phyloP scores from a whole-genome alignment of 2,888 invertebrate species.

The Sinhomidia bicolor region DNA sequence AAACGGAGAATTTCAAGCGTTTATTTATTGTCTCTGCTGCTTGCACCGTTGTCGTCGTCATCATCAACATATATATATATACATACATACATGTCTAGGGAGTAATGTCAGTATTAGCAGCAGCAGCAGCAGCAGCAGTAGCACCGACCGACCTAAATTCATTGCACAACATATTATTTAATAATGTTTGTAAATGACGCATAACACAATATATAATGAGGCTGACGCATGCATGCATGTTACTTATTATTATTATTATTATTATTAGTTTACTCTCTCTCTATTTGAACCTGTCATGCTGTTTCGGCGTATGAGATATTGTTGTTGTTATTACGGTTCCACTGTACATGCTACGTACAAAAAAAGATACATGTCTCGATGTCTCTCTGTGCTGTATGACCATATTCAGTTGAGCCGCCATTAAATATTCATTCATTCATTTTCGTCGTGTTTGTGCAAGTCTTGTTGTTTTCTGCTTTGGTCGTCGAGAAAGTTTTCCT shows the following conservation, averaged over 20 bases:
- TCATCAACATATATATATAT: too few relatives aligned
- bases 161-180: not conserved
- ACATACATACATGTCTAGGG: too few relatives aligned
- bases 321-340: too few relatives aligned
- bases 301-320: too few relatives aligned
- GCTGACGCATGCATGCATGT: constrained; percentile 31
- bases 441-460: constrained; percentile 4
- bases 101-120: too few relatives aligned
- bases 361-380: not conserved
- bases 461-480: not conserved
- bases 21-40: too few relatives aligned
- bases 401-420: not conserved
- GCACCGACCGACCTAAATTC: not conserved
- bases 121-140: not conserved
- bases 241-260: too few relatives aligned
- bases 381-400: not conserved
- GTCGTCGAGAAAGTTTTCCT: not conserved
- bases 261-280: too few relatives aligned
- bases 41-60: too few relatives aligned
- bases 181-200: constrained; percentile 26
- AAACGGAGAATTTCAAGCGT: too few relatives aligned
- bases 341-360: too few relatives aligned
- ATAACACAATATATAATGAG: constrained; percentile 21
- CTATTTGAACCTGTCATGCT: not conserved
- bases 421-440: constrained; percentile 42